Conservation (phyloP, 2,888 invertebrate genomes). For the Meiosimyza decipiens region DNA sequence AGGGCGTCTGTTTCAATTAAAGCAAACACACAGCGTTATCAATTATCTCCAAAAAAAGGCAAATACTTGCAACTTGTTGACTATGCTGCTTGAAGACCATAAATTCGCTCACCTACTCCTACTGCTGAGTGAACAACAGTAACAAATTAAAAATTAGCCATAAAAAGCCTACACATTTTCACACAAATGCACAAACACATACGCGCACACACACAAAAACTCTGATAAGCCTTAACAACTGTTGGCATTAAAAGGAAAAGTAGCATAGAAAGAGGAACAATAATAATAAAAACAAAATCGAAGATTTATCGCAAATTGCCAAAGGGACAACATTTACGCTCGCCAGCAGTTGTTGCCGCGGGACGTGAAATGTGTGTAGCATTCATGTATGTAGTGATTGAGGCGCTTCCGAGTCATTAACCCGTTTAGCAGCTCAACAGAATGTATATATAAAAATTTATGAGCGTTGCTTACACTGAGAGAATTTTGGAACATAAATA, state of each 20-base stretch:
- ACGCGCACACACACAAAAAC: background rate
- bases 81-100: background rate
- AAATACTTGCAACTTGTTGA: slow-evolving; percentile 15
- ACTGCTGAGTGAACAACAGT: slow-evolving; percentile 5
- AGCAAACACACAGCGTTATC: too few relatives aligned
- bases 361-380: too few relatives aligned
- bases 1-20: too few relatives aligned
- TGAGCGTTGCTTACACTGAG: background rate
- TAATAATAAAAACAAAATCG: slow-evolving; percentile 22
- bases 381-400: background rate
- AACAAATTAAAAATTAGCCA: slow-evolving; percentile 27
- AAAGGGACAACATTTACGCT: slow-evolving; percentile 12
- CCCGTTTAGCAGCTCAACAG: background rate
- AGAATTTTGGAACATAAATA: background rate
- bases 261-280: background rate
- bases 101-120: too few relatives aligned
- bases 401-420: slow-evolving; percentile 21
- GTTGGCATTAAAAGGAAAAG: background rate
- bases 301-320: slow-evolving; percentile 9
- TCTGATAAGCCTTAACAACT: background rate
- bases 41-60: background rate
- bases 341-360: background rate
- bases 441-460: background rate
- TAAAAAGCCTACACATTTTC: background rate
- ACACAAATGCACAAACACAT: background rate